phyloP scores from a whole-genome alignment of 1,140 invertebrate species.

The Drosophila pandora region DNA sequence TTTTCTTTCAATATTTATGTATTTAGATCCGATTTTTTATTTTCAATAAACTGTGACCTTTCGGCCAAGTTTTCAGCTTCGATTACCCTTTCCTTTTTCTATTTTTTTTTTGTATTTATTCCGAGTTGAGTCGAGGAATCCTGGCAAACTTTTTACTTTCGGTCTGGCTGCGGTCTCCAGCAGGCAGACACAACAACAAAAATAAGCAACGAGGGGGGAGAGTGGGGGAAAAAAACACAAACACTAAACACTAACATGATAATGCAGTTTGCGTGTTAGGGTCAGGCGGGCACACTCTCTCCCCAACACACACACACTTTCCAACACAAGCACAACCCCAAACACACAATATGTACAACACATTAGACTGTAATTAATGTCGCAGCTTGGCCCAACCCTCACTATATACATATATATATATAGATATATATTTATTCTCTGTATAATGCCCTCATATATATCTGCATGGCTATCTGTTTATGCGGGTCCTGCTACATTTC shows the following conservation, averaged over 20 bases:
- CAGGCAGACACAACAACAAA: background rate
- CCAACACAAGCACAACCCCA: conserved; percentile 12
- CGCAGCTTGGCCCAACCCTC: conserved; percentile 28
- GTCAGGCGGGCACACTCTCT: background rate
- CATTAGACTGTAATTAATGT: conserved; percentile 73
- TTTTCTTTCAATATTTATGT: no score
- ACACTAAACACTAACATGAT: conserved; percentile 21
- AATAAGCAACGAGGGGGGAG: background rate
- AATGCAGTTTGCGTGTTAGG: conserved; percentile 65
- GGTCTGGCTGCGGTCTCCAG: conserved; percentile 7
- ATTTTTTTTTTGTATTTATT: background rate
- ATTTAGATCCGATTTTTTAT: background rate
- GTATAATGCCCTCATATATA: conserved; percentile 2
- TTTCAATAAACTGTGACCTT: conserved; percentile 12
- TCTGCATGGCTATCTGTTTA: conserved; percentile 45
- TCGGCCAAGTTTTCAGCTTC: conserved; percentile 8
- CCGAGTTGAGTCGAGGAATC: conserved; percentile 4
- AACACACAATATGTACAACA: conserved; percentile 33
- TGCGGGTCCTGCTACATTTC: conserved; percentile 30
- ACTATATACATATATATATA: background rate
- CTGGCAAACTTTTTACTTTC: conserved; percentile 7
- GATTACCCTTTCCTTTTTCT: conserved; percentile 8
- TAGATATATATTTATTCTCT: background rate
- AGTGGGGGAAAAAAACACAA: conserved; percentile 4
- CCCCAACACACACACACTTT: background rate